Conservation (phyloP, 2,113 vertebrate genomes). For the Geothlypis trichas region DNA sequence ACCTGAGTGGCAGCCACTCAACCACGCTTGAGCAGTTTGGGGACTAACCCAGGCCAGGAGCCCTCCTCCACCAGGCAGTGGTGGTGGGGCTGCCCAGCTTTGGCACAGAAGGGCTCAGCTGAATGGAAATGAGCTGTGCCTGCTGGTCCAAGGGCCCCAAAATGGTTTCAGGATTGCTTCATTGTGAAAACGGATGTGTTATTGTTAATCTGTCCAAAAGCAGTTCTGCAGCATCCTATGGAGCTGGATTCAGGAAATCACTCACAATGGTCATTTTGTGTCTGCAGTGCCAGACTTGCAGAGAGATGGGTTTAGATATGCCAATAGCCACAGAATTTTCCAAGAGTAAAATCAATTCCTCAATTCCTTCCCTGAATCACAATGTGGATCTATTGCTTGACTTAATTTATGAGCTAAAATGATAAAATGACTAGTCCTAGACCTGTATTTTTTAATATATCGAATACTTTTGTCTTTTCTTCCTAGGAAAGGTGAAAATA, state of each 20-base stretch:
- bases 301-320: background rate
- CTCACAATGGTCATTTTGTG: background rate
- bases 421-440: background rate
- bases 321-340: background rate
- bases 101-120: background rate
- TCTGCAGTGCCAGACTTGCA: background rate
- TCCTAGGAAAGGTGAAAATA: background rate
- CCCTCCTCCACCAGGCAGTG: rapidly evolving
- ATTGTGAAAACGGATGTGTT: background rate
- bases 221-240: background rate
- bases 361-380: background rate
- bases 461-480: background rate
- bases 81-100: background rate
- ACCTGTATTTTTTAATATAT: background rate
- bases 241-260: background rate
- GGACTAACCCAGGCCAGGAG: background rate
- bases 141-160: background rate
- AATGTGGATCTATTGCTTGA: background rate
- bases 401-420: background rate
- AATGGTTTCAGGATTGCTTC: background rate
- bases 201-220: background rate
- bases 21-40: background rate
- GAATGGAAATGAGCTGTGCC: background rate
- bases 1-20: background rate
- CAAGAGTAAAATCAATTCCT: background rate